Evolutionary conservation across 2,888 invertebrate genomes (phyloP).

Genomic region (Lysandra bellargus): DNA sequence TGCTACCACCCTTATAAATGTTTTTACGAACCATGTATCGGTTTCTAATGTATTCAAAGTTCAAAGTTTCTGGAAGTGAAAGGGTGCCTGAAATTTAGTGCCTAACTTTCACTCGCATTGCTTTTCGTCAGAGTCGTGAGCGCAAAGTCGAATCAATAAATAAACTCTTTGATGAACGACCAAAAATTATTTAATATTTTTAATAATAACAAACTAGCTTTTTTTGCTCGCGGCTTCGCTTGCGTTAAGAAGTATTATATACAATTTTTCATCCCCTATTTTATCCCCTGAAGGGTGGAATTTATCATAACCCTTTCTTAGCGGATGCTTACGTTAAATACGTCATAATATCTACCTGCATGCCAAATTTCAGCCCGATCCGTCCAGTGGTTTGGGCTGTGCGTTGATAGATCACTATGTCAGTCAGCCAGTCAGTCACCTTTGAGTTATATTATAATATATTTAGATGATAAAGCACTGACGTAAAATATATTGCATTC

Average conservation of each 20-base stretch:
- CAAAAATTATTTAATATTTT: neutral
- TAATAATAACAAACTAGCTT: neutral
- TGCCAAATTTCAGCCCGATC: too few relatives aligned
- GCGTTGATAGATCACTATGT: too few relatives aligned
- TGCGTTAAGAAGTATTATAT: too few relatives aligned
- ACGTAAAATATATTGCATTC: neutral
- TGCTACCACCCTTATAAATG: neutral
- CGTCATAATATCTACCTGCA: neutral
- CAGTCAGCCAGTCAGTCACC: too few relatives aligned
- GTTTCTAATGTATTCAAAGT: neutral
- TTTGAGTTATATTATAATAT: too few relatives aligned
- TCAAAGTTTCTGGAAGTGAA: neutral
- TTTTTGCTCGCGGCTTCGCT: too few relatives aligned
- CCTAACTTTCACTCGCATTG: neutral
- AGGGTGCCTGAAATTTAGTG: neutral
- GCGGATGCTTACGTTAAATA: too few relatives aligned
- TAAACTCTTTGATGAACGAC: neutral
- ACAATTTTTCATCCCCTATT: too few relatives aligned
- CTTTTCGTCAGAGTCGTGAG: neutral
- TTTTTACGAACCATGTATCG: neutral
- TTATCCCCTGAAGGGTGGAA: too few relatives aligned
- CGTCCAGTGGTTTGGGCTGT: too few relatives aligned
- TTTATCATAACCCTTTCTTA: too few relatives aligned
- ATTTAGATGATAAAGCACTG: neutral
- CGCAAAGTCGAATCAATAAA: neutral